phyloP scores from a whole-genome alignment of 1,140 invertebrate genomes.

The Bradysia coprophila region DNA sequence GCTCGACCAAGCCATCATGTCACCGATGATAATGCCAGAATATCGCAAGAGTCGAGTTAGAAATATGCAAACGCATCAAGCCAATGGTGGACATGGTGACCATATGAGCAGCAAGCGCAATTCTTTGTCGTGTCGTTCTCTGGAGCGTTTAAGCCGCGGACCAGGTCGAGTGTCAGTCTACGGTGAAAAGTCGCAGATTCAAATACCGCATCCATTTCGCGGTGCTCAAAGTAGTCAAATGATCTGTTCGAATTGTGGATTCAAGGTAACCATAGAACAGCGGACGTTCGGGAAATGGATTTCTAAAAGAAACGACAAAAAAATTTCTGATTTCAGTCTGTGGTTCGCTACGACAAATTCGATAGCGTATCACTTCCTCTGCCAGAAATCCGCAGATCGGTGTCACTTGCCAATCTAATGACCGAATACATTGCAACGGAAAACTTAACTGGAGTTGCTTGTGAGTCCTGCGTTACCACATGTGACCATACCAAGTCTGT shows the following conservation, averaged over 20 bases:
- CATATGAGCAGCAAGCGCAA: constrained; percentile 15
- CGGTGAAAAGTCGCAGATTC: constrained; percentile 25
- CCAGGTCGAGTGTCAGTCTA: constrained; percentile 19
- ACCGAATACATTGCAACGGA: constrained; percentile 69
- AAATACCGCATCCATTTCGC: constrained; percentile 42
- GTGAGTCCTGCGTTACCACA: constrained; percentile 48
- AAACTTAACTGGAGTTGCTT: constrained; percentile 64
- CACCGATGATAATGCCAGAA: neutral
- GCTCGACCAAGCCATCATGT: neutral
- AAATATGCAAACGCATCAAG: constrained; percentile 3
- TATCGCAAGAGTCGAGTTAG: constrained; percentile 9
- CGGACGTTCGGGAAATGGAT: constrained; percentile 2
- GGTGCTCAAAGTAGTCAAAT: constrained; percentile 73
- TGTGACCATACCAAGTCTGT: constrained; percentile 59
- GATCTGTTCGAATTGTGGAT: constrained; percentile 58
- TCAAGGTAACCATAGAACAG: constrained; percentile 52
- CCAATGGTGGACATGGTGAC: constrained; percentile 6
- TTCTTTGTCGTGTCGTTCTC: constrained; percentile 20
- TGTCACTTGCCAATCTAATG: constrained; percentile 38
- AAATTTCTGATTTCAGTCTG: constrained; percentile 37
- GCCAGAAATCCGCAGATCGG: constrained; percentile 28
- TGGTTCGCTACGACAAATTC: constrained; percentile 75
- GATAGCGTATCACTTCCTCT: constrained; percentile 67
- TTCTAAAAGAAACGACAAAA: constrained; percentile 4
- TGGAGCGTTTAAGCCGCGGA: constrained; percentile 23